phyloP scores from a whole-genome alignment of 2,888 invertebrate genomes.

The Clistopyga incitator region DNA sequence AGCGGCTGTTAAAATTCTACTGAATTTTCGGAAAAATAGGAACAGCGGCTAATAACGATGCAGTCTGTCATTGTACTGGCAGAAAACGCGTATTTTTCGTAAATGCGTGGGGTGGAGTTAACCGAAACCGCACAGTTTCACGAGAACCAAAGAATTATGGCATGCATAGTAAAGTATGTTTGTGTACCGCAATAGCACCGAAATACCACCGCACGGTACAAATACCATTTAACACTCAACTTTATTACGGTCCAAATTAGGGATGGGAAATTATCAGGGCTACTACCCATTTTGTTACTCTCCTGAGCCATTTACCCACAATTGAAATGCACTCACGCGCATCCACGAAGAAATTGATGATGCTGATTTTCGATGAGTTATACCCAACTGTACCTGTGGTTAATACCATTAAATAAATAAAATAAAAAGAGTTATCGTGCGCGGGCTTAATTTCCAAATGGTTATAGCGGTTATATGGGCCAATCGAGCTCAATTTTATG shows the following conservation, averaged over 20 bases:
- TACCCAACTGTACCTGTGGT: not conserved
- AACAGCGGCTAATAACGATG: not conserved
- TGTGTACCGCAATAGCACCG: not conserved
- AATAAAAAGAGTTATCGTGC: not conserved
- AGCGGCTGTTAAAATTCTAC: not conserved
- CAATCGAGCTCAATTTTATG: too few species aligned
- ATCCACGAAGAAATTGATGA: constrained; percentile 23
- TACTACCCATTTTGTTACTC: constrained; percentile 50
- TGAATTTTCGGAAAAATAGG: not conserved
- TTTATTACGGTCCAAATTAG: constrained; percentile 60
- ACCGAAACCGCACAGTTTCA: constrained; percentile 1
- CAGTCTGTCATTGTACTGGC: not conserved
- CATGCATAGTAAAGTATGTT: not conserved
- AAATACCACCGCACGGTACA: constrained; percentile 23
- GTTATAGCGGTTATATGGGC: too few species aligned
- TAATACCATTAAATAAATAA: not conserved
- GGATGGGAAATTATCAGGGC: constrained; percentile 44
- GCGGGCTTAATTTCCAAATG: not conserved
- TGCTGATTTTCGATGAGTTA: constrained; percentile 17
- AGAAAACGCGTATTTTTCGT: constrained; percentile 13
- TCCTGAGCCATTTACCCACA: constrained; percentile 28
- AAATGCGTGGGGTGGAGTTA: constrained; percentile 10
- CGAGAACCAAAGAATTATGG: constrained; percentile 22
- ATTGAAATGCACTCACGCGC: constrained; percentile 34
- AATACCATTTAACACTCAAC: constrained; percentile 53